Percentiles rank a stretch among this genome's conserved stretches.
These are phyloP conservation scores for Poecilia picta DNA, from an alignment of 2,797 vertebrate species.

Conservation along the genomic window DNA sequence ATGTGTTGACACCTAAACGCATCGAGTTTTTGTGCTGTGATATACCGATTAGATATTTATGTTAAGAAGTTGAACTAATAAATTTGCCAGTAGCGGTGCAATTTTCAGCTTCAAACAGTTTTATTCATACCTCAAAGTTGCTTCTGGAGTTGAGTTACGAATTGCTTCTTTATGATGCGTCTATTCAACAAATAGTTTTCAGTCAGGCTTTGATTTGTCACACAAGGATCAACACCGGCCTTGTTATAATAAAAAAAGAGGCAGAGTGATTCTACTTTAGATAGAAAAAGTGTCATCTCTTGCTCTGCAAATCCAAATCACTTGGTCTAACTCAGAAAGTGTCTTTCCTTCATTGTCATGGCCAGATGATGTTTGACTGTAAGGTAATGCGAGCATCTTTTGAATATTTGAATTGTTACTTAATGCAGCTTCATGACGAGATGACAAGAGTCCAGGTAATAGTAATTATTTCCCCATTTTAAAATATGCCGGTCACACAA, in stretches of 20 bases:
- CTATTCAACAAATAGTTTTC: neutral
- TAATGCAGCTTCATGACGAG: neutral
- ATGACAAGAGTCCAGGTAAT: neutral
- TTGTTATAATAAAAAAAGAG: neutral
- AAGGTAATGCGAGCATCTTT: neutral
- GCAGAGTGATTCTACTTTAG: neutral
- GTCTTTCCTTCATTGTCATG: neutral
- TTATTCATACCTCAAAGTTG: neutral
- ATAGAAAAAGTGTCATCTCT: neutral
- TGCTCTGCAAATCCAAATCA: neutral
- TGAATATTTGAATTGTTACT: neutral
- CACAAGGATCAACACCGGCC: neutral
- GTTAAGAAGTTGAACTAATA: neutral
- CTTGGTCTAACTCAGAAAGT: neutral
- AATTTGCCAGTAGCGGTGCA: neutral
- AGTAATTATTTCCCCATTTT: slow-evolving; percentile 4
- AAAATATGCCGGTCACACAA: neutral
- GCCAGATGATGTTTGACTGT: neutral
- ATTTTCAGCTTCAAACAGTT: neutral
- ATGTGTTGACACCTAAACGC: neutral
- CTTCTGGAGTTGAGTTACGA: neutral
- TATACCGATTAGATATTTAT: neutral
- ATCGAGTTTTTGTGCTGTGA: neutral
- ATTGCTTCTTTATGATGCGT: neutral
- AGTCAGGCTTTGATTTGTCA: neutral